Percentiles rank a stretch among this genome's conserved stretches.
These are phyloP conservation scores for Amphiprion clarkii DNA, from an alignment of 2,797 vertebrate genomes.

Conservation along the genomic window DNA sequence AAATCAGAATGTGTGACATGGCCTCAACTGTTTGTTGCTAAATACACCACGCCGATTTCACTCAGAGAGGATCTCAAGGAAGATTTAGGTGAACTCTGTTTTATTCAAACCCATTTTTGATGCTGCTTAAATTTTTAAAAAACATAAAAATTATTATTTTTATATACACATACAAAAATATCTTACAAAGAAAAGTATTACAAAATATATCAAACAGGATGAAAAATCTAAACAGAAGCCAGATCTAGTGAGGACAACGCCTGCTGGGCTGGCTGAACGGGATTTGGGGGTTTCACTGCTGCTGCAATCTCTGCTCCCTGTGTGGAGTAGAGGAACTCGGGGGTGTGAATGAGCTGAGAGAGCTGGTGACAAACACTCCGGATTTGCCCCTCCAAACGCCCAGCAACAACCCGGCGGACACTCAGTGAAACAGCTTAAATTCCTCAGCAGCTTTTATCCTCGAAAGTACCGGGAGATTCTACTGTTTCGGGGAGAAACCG, in stretches of 20 bases:
- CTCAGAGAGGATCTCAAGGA: slow-evolving; percentile 19
- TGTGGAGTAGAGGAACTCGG: slow-evolving; percentile 61
- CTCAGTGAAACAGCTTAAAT: slow-evolving; percentile 32
- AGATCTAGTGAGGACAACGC: slow-evolving; percentile 52
- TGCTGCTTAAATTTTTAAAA: not conserved
- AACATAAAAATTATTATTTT: not conserved
- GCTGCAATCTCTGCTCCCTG: slow-evolving; percentile 61
- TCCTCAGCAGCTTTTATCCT: slow-evolving; percentile 52
- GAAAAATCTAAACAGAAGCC: slow-evolving; percentile 22
- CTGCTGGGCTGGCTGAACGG: slow-evolving; percentile 69
- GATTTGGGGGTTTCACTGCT: slow-evolving; percentile 64
- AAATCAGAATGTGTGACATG: slow-evolving; percentile 27
- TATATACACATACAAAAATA: not conserved
- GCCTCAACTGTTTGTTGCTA: slow-evolving; percentile 25
- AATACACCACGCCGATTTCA: slow-evolving; percentile 9
- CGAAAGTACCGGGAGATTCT: slow-evolving; percentile 44
- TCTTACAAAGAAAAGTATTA: not conserved
- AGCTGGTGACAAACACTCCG: slow-evolving; percentile 67
- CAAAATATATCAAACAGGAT: not conserved
- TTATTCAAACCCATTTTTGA: not conserved
- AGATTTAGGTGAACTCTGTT: slow-evolving; percentile 55
- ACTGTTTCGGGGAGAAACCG: slow-evolving; percentile 25
- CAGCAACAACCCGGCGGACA: slow-evolving; percentile 39
- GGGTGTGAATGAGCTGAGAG: slow-evolving; percentile 76
- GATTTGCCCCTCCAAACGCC: slow-evolving; percentile 52